Percentiles rank a stretch among this genome's conserved stretches.
These are phyloP conservation scores for Euplagia quadripunctaria DNA, from an alignment of 2,888 invertebrate species.

Conservation along the genomic window DNA sequence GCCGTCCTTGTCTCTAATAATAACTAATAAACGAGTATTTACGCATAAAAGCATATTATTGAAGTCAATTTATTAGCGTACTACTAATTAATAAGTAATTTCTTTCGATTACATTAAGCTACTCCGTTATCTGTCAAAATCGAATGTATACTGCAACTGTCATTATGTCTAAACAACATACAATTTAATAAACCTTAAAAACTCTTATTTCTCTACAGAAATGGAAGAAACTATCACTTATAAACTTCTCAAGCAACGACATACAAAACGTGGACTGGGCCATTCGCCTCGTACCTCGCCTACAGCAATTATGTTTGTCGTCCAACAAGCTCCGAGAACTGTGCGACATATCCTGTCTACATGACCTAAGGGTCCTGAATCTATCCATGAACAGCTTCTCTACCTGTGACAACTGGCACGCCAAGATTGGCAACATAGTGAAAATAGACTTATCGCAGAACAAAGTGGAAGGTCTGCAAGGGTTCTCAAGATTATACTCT, in stretches of 20 bases:
- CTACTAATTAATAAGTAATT: too few species aligned
- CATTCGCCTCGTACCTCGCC: slow-evolving; percentile 91
- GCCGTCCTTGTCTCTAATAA: not conserved
- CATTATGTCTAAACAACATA: too few species aligned
- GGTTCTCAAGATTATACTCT: slow-evolving; percentile 94
- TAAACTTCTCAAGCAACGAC: slow-evolving; percentile 93
- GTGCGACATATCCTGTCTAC: slow-evolving; percentile 92
- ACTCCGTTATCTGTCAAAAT: too few species aligned
- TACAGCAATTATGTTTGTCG: slow-evolving; percentile 91
- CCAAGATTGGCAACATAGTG: slow-evolving; percentile 95
- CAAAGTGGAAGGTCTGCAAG: slow-evolving; percentile 90
- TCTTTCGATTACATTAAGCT: too few species aligned
- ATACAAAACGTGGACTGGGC: slow-evolving; percentile 93
- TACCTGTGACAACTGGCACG: slow-evolving; percentile 92
- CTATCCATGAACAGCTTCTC: slow-evolving; percentile 93
- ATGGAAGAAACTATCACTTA: slow-evolving; percentile 90
- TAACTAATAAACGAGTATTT: not conserved
- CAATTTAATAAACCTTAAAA: not conserved
- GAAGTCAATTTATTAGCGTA: too few species aligned
- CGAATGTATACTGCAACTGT: too few species aligned
- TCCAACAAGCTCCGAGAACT: slow-evolving; percentile 93
- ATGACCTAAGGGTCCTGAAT: slow-evolving; percentile 92
- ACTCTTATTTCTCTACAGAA: slow-evolving; percentile 77
- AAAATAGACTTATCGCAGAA: slow-evolving; percentile 95
- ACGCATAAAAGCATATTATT: not conserved